Base-by-base conservation (phyloP, 2,113 vertebrate species). In the Siniperca chuatsi region DNA sequence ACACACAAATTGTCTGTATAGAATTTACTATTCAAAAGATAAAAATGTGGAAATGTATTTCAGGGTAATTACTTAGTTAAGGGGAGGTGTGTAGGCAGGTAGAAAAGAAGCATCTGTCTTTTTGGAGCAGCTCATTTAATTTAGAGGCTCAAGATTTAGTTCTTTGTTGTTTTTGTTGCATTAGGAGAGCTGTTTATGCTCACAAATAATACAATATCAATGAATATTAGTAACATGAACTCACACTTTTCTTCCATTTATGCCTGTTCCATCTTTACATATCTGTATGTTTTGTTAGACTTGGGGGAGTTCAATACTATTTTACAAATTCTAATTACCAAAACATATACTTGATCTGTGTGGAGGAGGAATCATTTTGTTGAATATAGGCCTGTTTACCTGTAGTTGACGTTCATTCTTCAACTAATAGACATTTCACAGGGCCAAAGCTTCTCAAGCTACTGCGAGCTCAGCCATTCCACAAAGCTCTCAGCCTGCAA, bases 371-470 rank as follows among this genome's bases (percentile, higher is more conserved):
- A 20, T 37, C 29, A 46, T 66, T 75, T 65, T 55, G 48, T 25
- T 25, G 25, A 25, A 25, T 25, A 25, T 25, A 25, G 25, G 25
- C 25, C 25, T 25, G 25, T 74, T 40, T 54, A 23, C 54, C 33
- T 68, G 35, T 16, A n/a, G 52, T n/a, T 61, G 8, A 35, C 13
- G 16, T n/a, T 4, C 18, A 54, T 44, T 35, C 25, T 48, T 79
- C 37, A 48, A 35, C 35, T 18, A 20, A 44, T 29, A 33, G 11
- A 37, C 18, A 57, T 81, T 73, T 78, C 42, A 78, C 60, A 60
- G 2, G 29, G 69, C 25, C 23, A 65, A n/a, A 65, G 64, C 13
- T 65, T 71, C 50, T 77, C 57, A 60, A 54, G 55, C 54, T n/a
- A 18, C n/a, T 9, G 35, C 60, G 35, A 65, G 57, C 8, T 25